phyloP scores from a whole-genome alignment of 2,888 invertebrate genomes.

The Coleophora deauratella region DNA sequence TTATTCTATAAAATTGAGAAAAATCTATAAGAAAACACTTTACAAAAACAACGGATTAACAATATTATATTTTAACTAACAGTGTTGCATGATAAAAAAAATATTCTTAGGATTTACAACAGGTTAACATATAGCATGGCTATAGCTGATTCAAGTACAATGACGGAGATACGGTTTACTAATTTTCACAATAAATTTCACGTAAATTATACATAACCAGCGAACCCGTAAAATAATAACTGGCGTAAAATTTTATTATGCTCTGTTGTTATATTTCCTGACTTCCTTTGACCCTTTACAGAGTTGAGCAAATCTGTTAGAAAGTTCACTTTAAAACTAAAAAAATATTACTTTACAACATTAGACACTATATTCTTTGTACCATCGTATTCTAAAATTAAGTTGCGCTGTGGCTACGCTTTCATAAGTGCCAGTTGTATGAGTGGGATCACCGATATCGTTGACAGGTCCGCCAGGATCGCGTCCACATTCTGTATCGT shows the following conservation, averaged over 20 bases:
- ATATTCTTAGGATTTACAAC: background rate
- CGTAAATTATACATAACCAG: no score
- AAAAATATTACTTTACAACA: background rate
- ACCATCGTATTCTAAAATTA: background rate
- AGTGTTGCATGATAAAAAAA: background rate
- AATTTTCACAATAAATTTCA: no score
- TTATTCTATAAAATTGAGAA: slow-evolving; percentile 16
- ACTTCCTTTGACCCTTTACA: no score
- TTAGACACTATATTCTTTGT: background rate
- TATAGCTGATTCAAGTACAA: no score
- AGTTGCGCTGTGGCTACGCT: slow-evolving; percentile 24
- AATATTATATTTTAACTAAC: background rate
- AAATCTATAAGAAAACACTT: slow-evolving; percentile 34
- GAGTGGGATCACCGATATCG: slow-evolving; percentile 88
- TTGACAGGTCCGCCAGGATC: slow-evolving; percentile 89
- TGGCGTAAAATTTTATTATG: no score
- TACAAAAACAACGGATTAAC: slow-evolving; percentile 19
- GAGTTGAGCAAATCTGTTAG: no score
- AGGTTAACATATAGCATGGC: no score
- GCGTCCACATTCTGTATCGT: slow-evolving; percentile 89
- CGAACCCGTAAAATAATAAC: no score
- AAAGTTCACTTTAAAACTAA: no score
- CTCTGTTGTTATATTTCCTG: no score
- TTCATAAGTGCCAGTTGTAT: slow-evolving; percentile 85
- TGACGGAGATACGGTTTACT: no score